A percentile compares a stretch with the other conserved stretches of the same genome.
Conservation (phyloP, 1,140 invertebrate genomes). For the Penaeus chinensis region DNA sequence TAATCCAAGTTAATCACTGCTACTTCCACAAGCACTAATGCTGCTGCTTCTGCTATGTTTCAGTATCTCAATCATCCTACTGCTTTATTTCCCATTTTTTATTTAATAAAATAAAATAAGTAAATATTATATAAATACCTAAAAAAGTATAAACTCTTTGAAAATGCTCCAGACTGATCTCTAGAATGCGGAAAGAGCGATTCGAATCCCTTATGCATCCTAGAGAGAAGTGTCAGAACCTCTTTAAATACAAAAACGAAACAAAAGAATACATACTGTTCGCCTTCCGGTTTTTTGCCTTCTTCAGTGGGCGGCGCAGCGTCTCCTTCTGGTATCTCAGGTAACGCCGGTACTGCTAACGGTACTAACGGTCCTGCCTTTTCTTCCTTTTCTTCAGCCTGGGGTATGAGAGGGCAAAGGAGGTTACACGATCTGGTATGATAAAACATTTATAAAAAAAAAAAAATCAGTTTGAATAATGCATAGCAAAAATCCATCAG, state of each 20-base stretch:
- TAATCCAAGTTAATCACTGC: neutral
- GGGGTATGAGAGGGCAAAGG: neutral
- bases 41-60: no score
- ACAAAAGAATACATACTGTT: slow-evolving; percentile 48
- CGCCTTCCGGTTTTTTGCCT: slow-evolving; percentile 32
- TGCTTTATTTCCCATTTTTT: neutral
- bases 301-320: slow-evolving; percentile 32
- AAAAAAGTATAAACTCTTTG: no score
- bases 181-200: no score
- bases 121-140: no score
- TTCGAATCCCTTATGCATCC: no score
- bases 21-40: slow-evolving; percentile 17
- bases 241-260: neutral
- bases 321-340: slow-evolving; percentile 52
- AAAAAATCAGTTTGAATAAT: no score
- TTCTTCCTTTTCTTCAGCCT: slow-evolving; percentile 30
- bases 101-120: neutral
- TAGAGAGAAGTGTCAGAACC: neutral
- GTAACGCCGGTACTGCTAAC: slow-evolving; percentile 46
- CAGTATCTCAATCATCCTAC: no score
- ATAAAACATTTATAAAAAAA: no score
- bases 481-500: no score
- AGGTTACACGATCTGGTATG: neutral
- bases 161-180: no score
- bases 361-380: slow-evolving; percentile 48